phyloP scores from a whole-genome alignment of 2,113 vertebrate genomes.

The Anolis sagrei region DNA sequence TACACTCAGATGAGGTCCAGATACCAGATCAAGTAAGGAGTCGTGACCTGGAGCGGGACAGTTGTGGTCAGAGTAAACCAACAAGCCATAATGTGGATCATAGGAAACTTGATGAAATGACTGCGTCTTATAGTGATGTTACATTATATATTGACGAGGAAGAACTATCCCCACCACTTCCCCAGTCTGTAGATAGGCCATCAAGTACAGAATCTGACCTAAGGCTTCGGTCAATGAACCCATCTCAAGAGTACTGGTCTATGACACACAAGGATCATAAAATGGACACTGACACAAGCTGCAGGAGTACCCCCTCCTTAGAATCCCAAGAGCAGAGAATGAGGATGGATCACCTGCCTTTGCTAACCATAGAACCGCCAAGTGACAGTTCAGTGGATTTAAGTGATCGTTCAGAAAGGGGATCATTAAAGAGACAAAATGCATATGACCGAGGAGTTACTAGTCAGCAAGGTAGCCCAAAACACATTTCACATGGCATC shows the following conservation, averaged over 20 bases:
- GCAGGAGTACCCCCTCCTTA: slow-evolving; percentile 91
- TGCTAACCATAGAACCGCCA: slow-evolving; percentile 94
- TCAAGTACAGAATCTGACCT: slow-evolving; percentile 89
- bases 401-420: slow-evolving; percentile 91
- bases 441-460: slow-evolving; percentile 82
- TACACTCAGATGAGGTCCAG: slow-evolving; percentile 87
- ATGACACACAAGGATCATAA: slow-evolving; percentile 91
- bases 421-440: slow-evolving; percentile 88
- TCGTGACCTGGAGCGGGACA: slow-evolving; percentile 82
- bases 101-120: slow-evolving; percentile 93
- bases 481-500: slow-evolving; percentile 83
- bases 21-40: slow-evolving; percentile 72
- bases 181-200: slow-evolving; percentile 85
- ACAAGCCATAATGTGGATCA: slow-evolving; percentile 79
- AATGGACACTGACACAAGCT: slow-evolving; percentile 90
- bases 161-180: slow-evolving; percentile 91
- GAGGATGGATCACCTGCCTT: slow-evolving; percentile 88
- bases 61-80: slow-evolving; percentile 77
- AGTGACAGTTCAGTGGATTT: slow-evolving; percentile 95
- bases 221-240: slow-evolving; percentile 83
- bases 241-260: slow-evolving; percentile 92
- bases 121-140: slow-evolving; percentile 94
- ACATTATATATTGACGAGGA: slow-evolving; percentile 97
- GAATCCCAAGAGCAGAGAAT: slow-evolving; percentile 90
- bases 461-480: slow-evolving; percentile 90